Evolutionary conservation across 2,888 invertebrate species (phyloP), one percentile per base, ranked within the genome.

Genomic region (Tiliacea citrago): DNA sequence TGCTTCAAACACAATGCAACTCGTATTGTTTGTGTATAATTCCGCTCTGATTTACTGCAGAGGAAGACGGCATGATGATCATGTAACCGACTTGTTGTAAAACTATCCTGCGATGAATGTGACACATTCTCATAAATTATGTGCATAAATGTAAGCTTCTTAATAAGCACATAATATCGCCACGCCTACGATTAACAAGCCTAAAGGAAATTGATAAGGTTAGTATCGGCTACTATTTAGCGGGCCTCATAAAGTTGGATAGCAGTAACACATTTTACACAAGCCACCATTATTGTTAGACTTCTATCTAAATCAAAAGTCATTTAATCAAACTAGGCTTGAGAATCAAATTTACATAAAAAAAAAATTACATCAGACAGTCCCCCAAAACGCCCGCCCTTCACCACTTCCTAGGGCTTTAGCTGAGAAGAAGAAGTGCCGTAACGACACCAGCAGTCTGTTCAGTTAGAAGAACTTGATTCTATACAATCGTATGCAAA

Each of bases 11-110:
- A 67, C 62, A 68, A 57, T 47, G 29, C 29, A 58, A 13, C 24
- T 49, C 18, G 49, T 58, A 58, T 58, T 49, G 61, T 69, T 62
- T 66, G 53, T 53, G n/a, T 53, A 21, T 9, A 66, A 61, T 82
- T 79, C 68, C 72, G 84, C 71, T 83, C 84, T 71, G 66, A 71
- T 83, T 66, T 79, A 13, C 61, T 55, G 39, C 47, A 58, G n/a
- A 10, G 10, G 60, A 65, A 63, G 6, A 35, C 83, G 51, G 55
- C 58, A 51, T 60, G 70, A 67, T 58, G 42, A 7, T 61, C 51
- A 45, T 18, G 45, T 69, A 61, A 60, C 61, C 3, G 7, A 61
- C 74, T 39, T 7, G 57, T 39, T 79, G 70, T 71, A 61, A 55
- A n/a, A 49, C 24, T 58, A 74, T 65, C 60, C 45, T 35, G 35